phyloP scores from a whole-genome alignment of 2,113 vertebrate genomes.

The Orcinus orca region DNA sequence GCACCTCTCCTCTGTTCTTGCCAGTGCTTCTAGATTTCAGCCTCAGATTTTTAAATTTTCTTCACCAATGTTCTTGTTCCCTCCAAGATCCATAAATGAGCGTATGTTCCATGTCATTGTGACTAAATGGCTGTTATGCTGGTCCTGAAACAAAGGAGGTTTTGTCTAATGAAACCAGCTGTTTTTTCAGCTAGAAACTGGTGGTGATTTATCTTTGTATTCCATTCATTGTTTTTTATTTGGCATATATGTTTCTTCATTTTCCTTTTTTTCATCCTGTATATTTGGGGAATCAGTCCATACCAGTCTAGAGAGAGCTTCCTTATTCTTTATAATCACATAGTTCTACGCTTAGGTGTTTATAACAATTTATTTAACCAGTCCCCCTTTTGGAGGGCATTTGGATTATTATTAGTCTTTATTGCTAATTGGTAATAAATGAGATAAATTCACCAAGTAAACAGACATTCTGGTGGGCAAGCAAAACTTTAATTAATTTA shows the following conservation, averaged over 20 bases:
- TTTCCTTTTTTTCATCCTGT: neutral
- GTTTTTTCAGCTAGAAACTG: neutral
- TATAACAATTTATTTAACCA: conserved; percentile 16
- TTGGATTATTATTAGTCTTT: conserved; percentile 1
- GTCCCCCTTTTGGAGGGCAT: neutral
- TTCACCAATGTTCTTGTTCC: neutral
- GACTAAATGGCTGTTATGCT: neutral
- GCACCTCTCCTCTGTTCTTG: neutral
- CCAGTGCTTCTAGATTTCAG: neutral
- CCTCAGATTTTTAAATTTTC: neutral
- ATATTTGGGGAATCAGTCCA: neutral
- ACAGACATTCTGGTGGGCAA: conserved; percentile 1
- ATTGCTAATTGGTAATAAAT: conserved; percentile 13
- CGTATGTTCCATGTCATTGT: neutral
- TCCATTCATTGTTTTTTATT: neutral
- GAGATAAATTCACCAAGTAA: neutral
- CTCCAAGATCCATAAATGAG: neutral
- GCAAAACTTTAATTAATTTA: neutral
- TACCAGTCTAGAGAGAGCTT: neutral
- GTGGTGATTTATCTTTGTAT: neutral
- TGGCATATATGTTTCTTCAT: neutral
- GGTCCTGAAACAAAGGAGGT: neutral
- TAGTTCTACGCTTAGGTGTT: neutral
- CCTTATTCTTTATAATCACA: neutral
- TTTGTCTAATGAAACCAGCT: neutral